phyloP scores from a whole-genome alignment of 2,888 invertebrate species.

The Elmis aenea region DNA sequence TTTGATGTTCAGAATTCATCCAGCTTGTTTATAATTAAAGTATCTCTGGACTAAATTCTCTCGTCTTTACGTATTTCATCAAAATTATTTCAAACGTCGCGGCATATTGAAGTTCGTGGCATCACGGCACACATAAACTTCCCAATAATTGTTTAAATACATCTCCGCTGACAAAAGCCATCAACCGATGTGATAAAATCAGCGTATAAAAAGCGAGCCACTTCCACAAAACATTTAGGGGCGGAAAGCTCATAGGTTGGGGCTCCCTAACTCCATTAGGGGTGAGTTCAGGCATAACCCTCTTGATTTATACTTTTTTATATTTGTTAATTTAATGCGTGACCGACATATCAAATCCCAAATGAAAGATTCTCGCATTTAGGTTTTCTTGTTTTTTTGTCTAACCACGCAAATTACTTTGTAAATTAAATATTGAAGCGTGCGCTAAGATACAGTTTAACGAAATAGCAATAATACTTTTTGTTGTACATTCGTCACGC shows the following conservation, averaged over 20 bases:
- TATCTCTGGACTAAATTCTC: no score
- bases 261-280: constrained; percentile 26
- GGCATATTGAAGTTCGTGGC: no score
- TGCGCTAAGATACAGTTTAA: no score
- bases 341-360: constrained; percentile 23
- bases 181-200: constrained; percentile 23
- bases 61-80: no score
- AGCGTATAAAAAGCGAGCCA: constrained; percentile 22
- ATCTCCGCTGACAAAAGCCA: constrained; percentile 23
- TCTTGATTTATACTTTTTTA: constrained; percentile 30
- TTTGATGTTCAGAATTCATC: no score
- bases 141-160: constrained; percentile 22
- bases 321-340: constrained; percentile 29
- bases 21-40: no score
- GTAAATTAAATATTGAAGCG: no score
- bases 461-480: no score
- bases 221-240: constrained; percentile 25
- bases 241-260: constrained; percentile 25
- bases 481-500: no score
- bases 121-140: constrained; percentile 5
- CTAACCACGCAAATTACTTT: no score
- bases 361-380: constrained; percentile 14
- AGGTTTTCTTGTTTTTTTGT: constrained; percentile 5
- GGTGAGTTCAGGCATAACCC: constrained; percentile 25
- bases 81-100: no score